These are phyloP conservation scores for Plestiodon gilberti DNA, from an alignment of 2,113 vertebrate genomes.

Conservation along the genomic window DNA sequence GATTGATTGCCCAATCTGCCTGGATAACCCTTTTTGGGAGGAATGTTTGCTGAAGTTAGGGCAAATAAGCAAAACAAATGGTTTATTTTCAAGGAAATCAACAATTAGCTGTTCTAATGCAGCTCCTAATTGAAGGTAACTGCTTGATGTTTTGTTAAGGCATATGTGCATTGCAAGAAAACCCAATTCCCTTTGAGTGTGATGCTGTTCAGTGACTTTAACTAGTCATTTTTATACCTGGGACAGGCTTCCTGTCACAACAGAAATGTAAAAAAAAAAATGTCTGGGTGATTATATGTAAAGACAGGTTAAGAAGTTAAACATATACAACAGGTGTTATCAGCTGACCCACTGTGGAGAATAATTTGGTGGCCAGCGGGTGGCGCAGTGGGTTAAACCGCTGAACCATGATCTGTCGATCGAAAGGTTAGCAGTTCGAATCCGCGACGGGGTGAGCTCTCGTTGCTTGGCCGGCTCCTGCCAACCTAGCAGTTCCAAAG, in stretches of 20 bases:
- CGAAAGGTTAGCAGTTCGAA: too few species aligned
- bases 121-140: background rate
- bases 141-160: background rate
- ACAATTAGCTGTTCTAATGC: conserved; percentile 4
- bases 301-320: background rate
- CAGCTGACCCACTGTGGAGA: background rate
- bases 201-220: background rate
- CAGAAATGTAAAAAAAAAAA: background rate
- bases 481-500: too few species aligned
- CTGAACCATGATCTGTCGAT: too few species aligned
- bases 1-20: background rate
- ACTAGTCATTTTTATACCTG: background rate
- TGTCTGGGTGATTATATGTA: background rate
- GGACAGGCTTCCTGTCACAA: background rate
- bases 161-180: background rate
- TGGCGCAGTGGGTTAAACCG: too few species aligned
- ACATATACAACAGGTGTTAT: background rate
- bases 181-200: background rate
- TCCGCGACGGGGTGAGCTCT: too few species aligned
- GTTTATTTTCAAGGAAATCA: background rate
- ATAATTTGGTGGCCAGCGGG: background rate
- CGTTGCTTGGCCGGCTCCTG: too few species aligned
- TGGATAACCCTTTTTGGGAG: background rate
- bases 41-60: background rate
- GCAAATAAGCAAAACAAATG: background rate